These are phyloP conservation scores for Belonocnema kinseyi DNA, from an alignment of 1,140 invertebrate species.

Conservation along the genomic window DNA sequence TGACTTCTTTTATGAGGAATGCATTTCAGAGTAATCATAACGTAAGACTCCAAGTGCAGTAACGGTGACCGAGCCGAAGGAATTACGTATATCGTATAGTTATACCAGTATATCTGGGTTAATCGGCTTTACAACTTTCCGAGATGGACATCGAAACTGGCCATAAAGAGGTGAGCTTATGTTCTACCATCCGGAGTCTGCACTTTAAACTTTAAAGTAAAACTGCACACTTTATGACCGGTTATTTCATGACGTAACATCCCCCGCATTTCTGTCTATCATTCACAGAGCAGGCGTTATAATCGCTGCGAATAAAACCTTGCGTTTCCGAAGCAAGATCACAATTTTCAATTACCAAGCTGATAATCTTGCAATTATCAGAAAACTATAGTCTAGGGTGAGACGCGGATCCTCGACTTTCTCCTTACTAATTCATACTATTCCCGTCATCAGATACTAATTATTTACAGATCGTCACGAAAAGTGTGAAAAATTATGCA, in stretches of 20 bases:
- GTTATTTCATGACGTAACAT: slow-evolving; percentile 5
- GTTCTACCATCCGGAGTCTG: not conserved
- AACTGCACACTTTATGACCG: not conserved
- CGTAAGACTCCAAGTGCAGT: slow-evolving; percentile 10
- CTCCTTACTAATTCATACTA: slow-evolving; percentile 18
- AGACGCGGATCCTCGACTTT: slow-evolving; percentile 1
- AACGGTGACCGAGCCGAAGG: slow-evolving; percentile 13
- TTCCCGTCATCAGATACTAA: slow-evolving; percentile 9
- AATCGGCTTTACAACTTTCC: slow-evolving; percentile 45
- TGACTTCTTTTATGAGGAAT: slow-evolving; percentile 28
- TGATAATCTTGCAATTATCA: slow-evolving; percentile 23
- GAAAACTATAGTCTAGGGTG: not conserved
- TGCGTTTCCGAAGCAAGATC: not conserved
- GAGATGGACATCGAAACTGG: not conserved
- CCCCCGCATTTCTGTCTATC: not conserved
- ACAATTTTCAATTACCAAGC: not conserved
- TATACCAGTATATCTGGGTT: slow-evolving; percentile 39
- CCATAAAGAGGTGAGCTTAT: slow-evolving; percentile 1
- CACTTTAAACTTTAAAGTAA: not conserved
- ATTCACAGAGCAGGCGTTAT: slow-evolving; percentile 1
- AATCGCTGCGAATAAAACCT: not conserved
- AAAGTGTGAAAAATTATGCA: slow-evolving; percentile 7
- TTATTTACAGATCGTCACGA: not conserved
- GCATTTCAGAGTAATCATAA: slow-evolving; percentile 30
- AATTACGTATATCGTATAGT: slow-evolving; percentile 13